A percentile compares a stretch with the other conserved stretches of the same genome.
Evolutionary conservation across 2,113 vertebrate species (phyloP).

Genomic region (Aptenodytes forsteri): DNA sequence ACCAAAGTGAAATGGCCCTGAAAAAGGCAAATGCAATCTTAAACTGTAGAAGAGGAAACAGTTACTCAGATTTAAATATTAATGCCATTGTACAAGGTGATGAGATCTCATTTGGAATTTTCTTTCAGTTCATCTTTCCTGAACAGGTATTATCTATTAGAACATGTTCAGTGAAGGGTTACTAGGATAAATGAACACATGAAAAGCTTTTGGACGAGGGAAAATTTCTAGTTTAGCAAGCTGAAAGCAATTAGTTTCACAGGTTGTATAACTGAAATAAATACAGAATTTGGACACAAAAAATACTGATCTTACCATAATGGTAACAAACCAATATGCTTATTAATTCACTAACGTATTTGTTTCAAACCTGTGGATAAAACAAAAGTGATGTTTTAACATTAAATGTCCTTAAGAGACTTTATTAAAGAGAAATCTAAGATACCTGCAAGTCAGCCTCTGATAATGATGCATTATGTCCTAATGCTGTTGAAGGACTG

Average conservation of each 20-base stretch:
- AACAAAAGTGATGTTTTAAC: neutral
- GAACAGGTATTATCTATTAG: neutral
- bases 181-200: neutral
- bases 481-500: neutral
- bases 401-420: neutral
- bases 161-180: neutral
- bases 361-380: neutral
- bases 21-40: neutral
- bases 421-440: neutral
- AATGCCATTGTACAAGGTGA: neutral
- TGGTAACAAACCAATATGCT: neutral
- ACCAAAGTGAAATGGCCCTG: neutral
- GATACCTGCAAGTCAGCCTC: neutral
- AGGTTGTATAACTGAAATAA: neutral
- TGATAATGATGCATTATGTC: neutral
- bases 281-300: neutral
- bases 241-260: neutral
- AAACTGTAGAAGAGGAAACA: neutral
- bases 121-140: neutral
- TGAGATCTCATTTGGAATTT: neutral
- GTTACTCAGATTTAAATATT: neutral
- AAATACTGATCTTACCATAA: neutral
- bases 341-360: neutral
- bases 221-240: neutral
- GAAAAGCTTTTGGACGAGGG: neutral